Evolutionary conservation across 2,888 invertebrate species (phyloP).

Genomic region (Ariolimax columbianus): DNA sequence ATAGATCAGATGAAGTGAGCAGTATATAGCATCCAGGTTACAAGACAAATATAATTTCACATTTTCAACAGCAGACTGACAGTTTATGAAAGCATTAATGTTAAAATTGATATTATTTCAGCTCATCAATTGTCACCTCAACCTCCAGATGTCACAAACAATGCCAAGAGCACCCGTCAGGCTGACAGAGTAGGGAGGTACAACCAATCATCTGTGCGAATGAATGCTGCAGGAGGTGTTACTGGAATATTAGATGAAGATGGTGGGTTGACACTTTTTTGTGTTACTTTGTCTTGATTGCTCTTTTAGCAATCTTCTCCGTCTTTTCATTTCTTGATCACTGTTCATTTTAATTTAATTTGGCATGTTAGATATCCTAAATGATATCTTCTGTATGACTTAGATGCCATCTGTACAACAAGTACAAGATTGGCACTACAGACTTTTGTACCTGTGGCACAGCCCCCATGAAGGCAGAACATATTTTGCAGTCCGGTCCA

Average conservation of each 20-base stretch:
- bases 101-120: slow-evolving; percentile 49
- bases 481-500: too few relatives aligned
- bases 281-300: background rate
- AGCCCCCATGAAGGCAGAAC: too few relatives aligned
- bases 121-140: slow-evolving; percentile 80
- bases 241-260: slow-evolving; percentile 83
- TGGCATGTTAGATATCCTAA: background rate
- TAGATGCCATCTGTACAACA: too few relatives aligned
- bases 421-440: too few relatives aligned
- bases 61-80: background rate
- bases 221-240: slow-evolving; percentile 82
- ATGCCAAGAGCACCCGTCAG: slow-evolving; percentile 87
- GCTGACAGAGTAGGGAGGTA: slow-evolving; percentile 92
- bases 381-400: background rate
- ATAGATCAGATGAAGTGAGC: too few relatives aligned
- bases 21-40: too few relatives aligned
- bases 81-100: background rate
- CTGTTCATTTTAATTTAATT: background rate
- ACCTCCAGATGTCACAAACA: slow-evolving; percentile 94
- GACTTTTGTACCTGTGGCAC: too few relatives aligned
- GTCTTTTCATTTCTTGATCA: background rate
- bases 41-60: too few relatives aligned
- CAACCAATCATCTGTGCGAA: slow-evolving; percentile 78
- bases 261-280: slow-evolving; percentile 57
- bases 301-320: background rate